Evolutionary conservation across 1,140 invertebrate species (phyloP).

Genomic region (Zaprionus camerounensis): DNA sequence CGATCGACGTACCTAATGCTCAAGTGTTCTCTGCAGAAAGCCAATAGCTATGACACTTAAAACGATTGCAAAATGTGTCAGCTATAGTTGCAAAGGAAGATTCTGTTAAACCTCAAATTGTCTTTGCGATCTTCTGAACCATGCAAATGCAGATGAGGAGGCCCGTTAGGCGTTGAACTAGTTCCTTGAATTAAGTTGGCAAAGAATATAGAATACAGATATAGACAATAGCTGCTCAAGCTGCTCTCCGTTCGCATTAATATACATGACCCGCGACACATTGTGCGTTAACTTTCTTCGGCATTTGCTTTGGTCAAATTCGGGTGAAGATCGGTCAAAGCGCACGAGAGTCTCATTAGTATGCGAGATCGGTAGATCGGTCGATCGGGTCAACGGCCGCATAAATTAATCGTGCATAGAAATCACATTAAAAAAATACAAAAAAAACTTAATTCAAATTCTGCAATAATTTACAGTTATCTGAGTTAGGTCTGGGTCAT

Average conservation of each 20-base stretch:
- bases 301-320: conserved; percentile 8
- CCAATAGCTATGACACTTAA: not conserved
- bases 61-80: not conserved
- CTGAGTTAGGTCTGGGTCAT: conserved; percentile 9
- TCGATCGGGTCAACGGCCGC: conserved; percentile 42
- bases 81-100: not conserved
- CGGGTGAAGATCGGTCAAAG: conserved; percentile 65
- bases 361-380: conserved; percentile 33
- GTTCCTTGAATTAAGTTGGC: conserved; percentile 30
- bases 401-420: conserved; percentile 33
- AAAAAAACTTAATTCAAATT: conserved; percentile 10
- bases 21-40: not conserved
- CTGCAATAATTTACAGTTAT: not conserved
- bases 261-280: conserved; percentile 22
- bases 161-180: conserved; percentile 48
- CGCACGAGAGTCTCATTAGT: conserved; percentile 55
- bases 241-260: not conserved
- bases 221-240: not conserved
- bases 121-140: not conserved
- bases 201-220: not conserved
- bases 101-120: not conserved
- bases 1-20: not conserved
- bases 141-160: not conserved
- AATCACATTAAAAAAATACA: conserved; percentile 30
- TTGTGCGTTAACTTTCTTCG: conserved; percentile 30